Conservation (phyloP, 1,140 invertebrate species). For the Atta cephalotes region DNA sequence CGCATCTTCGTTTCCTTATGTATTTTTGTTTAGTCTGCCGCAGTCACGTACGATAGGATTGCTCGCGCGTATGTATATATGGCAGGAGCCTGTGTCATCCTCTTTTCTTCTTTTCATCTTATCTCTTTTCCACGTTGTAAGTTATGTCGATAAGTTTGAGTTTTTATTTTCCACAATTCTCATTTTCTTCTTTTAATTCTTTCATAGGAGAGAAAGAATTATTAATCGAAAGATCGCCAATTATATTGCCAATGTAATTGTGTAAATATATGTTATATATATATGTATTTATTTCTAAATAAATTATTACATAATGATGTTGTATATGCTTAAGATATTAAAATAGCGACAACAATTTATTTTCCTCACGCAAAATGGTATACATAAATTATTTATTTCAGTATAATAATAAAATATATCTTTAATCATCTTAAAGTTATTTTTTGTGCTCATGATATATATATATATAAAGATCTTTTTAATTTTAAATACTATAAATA, state of each 20-base stretch:
- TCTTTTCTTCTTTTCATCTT: constrained; percentile 13
- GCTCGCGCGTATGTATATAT: constrained; percentile 24
- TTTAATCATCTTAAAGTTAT: background rate
- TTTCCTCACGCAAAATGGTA: background rate
- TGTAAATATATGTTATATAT: background rate
- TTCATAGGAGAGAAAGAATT: background rate
- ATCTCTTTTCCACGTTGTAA: background rate
- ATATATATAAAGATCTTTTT: background rate
- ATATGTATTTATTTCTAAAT: background rate
- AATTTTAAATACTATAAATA: constrained; percentile 19
- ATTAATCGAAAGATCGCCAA: background rate
- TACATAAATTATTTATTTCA: background rate
- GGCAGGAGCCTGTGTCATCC: constrained; percentile 29
- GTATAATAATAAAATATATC: background rate
- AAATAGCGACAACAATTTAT: background rate
- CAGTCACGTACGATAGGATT: constrained; percentile 57
- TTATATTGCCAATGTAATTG: background rate
- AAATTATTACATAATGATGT: background rate
- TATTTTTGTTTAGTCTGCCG: constrained; percentile 73
- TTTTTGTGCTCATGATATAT: background rate
- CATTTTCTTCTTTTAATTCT: background rate
- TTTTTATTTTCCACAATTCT: background rate
- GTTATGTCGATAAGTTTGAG: background rate
- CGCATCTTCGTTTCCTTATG: constrained; percentile 29
- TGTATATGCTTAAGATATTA: background rate